Evolutionary conservation across 2,113 vertebrate species (phyloP).

Genomic region (Opisthocomus hoazin): DNA sequence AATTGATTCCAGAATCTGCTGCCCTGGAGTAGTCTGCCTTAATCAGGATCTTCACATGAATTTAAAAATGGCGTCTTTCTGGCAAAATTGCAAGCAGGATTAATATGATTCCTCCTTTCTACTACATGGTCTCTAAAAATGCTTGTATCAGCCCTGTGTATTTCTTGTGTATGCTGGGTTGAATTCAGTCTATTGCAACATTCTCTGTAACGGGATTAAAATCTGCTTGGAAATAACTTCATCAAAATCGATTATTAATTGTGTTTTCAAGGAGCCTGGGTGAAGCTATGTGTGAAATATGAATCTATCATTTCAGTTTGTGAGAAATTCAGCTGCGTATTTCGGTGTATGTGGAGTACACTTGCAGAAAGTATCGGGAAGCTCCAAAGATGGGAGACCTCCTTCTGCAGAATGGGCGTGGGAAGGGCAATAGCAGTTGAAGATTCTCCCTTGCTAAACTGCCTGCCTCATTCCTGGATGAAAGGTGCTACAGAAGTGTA

Average conservation of each 20-base stretch:
- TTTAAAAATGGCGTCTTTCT: constrained; percentile 1
- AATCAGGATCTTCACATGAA: background rate
- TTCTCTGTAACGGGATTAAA: background rate
- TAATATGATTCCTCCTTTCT: background rate
- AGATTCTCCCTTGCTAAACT: background rate
- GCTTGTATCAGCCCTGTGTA: background rate
- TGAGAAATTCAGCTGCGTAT: background rate
- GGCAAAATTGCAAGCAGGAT: background rate
- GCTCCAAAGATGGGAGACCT: background rate
- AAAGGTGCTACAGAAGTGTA: background rate
- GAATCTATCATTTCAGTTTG: background rate
- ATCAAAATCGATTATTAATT: background rate
- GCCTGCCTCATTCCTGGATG: background rate
- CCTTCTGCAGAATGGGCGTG: background rate
- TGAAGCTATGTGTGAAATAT: background rate
- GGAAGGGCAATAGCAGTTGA: background rate
- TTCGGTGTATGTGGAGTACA: background rate
- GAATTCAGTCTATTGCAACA: background rate
- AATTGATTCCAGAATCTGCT: constrained; percentile 24
- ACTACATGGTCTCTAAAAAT: background rate
- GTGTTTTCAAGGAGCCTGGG: background rate
- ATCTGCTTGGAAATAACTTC: background rate
- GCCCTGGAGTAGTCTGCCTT: background rate
- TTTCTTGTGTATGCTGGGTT: background rate
- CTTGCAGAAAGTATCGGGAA: background rate